Conservation (phyloP, 2,113 vertebrate genomes). For the Erinaceus europaeus region DNA sequence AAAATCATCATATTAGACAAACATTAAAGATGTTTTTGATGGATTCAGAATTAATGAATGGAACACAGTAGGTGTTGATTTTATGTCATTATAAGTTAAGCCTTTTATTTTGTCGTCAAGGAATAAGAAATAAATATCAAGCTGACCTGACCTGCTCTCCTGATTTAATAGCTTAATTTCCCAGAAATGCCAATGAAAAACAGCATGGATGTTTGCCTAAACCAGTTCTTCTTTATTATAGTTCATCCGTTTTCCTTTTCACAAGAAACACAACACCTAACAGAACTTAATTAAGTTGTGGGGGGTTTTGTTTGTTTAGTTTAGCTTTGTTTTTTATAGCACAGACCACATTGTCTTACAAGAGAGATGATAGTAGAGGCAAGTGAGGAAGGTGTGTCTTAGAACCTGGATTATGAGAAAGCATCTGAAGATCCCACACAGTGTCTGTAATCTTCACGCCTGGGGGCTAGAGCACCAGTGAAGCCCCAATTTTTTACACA, state of each 20-base stretch:
- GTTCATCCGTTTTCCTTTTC: constrained; percentile 49
- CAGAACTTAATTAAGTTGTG: constrained; percentile 55
- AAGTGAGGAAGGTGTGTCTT: background rate
- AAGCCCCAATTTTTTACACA: background rate
- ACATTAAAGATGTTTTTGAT: constrained; percentile 20
- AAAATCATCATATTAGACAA: constrained; percentile 38
- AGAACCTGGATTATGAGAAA: background rate
- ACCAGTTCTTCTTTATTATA: constrained; percentile 68
- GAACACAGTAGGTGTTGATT: constrained; percentile 64
- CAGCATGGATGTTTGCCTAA: constrained; percentile 56
- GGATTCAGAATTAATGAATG: constrained; percentile 53
- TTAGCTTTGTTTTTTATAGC: constrained; percentile 48
- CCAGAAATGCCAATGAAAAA: constrained; percentile 62
- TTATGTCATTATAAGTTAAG: constrained; percentile 66
- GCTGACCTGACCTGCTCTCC: constrained; percentile 15
- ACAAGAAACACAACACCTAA: background rate
- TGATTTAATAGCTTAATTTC: constrained; percentile 60
- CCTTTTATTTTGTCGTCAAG: constrained; percentile 44
- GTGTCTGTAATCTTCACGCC: background rate
- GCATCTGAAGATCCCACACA: background rate
- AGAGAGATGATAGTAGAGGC: constrained; percentile 20
- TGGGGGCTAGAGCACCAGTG: rapidly evolving
- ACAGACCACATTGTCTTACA: background rate
- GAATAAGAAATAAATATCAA: constrained; percentile 70
- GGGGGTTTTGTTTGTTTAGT: too few species aligned